Conservation (phyloP, 2,888 invertebrate genomes). For the Microctonus hyperodae region DNA sequence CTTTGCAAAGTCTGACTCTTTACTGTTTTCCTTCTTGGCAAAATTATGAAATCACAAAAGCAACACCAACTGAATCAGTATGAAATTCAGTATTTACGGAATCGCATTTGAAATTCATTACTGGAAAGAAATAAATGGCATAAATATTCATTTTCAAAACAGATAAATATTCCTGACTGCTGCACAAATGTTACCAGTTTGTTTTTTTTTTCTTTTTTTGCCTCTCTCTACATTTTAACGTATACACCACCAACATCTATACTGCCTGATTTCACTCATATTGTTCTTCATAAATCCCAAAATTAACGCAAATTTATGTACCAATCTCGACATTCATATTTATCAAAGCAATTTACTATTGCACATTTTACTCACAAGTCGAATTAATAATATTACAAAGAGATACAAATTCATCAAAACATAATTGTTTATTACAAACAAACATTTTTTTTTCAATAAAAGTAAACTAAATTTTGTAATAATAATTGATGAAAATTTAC, state of each 20-base stretch:
- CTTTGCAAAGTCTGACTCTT: background rate
- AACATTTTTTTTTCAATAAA: background rate
- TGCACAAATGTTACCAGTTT: conserved; percentile 12
- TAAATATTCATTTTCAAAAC: conserved; percentile 51
- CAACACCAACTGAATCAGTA: conserved; percentile 22
- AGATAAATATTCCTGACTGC: conserved; percentile 44
- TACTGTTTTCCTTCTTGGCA: conserved; percentile 20
- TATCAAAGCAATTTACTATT: background rate
- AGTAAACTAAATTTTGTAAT: background rate
- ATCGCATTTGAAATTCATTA: conserved; percentile 15
- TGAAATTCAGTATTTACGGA: conserved; percentile 2
- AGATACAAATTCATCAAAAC: background rate
- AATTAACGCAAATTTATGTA: background rate
- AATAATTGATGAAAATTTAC: conserved; percentile 37
- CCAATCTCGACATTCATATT: background rate
- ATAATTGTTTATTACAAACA: background rate
- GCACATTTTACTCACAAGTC: background rate
- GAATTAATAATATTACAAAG: background rate
- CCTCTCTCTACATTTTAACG: background rate
- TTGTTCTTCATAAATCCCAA: conserved; percentile 12
- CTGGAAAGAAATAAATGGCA: conserved; percentile 31
- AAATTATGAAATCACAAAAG: conserved; percentile 45
- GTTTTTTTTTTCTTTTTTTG: background rate
- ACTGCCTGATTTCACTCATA: background rate
- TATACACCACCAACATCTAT: background rate